These are phyloP conservation scores for Nilaparvata lugens DNA, from an alignment of 1,140 invertebrate species.

Conservation along the genomic window DNA sequence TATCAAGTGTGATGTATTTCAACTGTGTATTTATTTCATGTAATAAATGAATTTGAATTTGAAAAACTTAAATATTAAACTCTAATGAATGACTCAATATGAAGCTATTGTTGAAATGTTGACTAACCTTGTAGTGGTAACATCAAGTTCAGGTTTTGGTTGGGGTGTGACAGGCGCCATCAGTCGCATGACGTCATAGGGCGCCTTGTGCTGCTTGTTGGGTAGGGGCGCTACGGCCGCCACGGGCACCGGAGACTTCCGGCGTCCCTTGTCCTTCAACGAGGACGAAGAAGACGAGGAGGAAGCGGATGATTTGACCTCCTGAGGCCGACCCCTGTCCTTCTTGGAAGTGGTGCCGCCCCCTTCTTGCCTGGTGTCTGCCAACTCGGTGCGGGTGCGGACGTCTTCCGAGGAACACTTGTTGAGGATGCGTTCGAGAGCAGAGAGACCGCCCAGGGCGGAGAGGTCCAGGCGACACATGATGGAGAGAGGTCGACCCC, in stretches of 20 bases:
- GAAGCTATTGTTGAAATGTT: no score
- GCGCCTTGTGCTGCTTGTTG: slow-evolving; percentile 33
- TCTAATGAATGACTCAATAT: no score
- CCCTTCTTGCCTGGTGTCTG: slow-evolving; percentile 43
- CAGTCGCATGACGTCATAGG: slow-evolving; percentile 17
- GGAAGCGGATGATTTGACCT: no score
- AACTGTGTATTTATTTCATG: no score
- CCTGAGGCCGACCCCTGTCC: slow-evolving; percentile 8
- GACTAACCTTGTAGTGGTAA: neutral
- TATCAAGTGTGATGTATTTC: no score
- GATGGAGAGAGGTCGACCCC: neutral
- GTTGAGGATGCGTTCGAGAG: slow-evolving; percentile 32
- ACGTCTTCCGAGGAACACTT: slow-evolving; percentile 34
- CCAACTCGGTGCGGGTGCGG: slow-evolving; percentile 39
- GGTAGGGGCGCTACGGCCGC: slow-evolving; percentile 30
- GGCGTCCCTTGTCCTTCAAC: neutral
- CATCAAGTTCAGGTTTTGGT: neutral
- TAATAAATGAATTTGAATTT: no score
- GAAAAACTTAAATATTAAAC: no score
- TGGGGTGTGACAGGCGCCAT: neutral
- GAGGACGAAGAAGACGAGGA: no score
- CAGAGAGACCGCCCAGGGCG: slow-evolving; percentile 13
- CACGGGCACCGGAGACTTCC: slow-evolving; percentile 24
- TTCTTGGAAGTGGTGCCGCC: slow-evolving; percentile 5
- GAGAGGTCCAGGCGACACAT: slow-evolving; percentile 17